Base-by-base conservation (phyloP, 2,113 vertebrate genomes). In the Ictalurus furcatus region DNA sequence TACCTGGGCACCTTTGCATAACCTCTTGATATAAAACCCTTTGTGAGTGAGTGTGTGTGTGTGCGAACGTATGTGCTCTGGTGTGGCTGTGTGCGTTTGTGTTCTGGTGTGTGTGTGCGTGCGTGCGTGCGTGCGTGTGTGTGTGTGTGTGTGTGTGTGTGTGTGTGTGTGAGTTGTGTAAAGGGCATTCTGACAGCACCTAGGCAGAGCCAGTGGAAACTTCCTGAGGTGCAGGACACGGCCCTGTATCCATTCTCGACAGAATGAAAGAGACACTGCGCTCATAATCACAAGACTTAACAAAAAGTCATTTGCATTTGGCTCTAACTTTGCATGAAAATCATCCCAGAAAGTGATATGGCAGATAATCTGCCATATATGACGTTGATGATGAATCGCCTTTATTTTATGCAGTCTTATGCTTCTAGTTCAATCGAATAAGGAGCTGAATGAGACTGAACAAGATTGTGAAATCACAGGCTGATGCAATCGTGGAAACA, bases 201-300 rank as follows among this genome's bases (percentile, higher is more conserved):
- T 73, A 37, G 88, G 21, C 86, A 86, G 56, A 82, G 61, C 3
- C 85, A 81, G 89, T 92, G 90, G 91, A 91, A 92, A 91, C 78
- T 90, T 90, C 79, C 89, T 87, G 73, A 86, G 56, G 61, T 30
- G 69, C 84, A 40, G 48, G 85, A 90, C 82, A 90, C 87, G 61
- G 83, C 54, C 54, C n/a, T 52, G 44, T 25, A 30, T 17, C n/a
- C 67, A 52, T 78, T 74, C 40, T 48, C 13, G 2, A 34, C 44
- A 54, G 69, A 78, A 44, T 65, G 58, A 80, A 13, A 87, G 63
- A 65, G 56, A 40, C 21, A 52, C 76, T 37, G 58, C 13, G 12
- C 44, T 79, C 74, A 16, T 78, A 48, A 48, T 65, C 23, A 21
- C 58, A 23, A 6, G 48, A 78, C 37, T 56, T 80, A 80, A 80